These are phyloP conservation scores for Hypercompe scribonia DNA, from an alignment of 2,888 invertebrate genomes.

Conservation along the genomic window DNA sequence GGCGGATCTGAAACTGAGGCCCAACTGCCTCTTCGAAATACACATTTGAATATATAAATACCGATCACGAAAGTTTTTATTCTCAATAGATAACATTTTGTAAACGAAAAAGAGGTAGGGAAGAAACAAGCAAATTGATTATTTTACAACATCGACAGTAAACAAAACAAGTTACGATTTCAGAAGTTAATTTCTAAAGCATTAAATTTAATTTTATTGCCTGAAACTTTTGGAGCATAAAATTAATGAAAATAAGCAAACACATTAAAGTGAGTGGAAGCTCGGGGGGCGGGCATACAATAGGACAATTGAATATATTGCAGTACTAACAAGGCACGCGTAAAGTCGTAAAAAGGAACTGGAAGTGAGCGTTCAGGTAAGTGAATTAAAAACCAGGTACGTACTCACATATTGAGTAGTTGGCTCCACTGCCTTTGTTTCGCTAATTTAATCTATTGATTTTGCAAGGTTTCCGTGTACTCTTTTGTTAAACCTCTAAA, in stretches of 20 bases:
- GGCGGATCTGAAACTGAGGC: no score
- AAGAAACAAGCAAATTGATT: background rate
- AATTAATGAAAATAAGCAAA: constrained; percentile 58
- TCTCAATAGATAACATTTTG: background rate
- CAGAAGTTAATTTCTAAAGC: constrained; percentile 38
- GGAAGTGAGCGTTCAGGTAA: constrained; percentile 56
- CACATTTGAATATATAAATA: background rate
- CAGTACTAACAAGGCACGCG: constrained; percentile 56
- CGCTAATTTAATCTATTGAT: constrained; percentile 16
- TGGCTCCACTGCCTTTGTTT: constrained; percentile 29
- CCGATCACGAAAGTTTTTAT: background rate
- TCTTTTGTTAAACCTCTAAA: background rate
- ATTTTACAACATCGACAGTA: constrained; percentile 24
- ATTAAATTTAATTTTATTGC: constrained; percentile 51
- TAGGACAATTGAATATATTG: constrained; percentile 60
- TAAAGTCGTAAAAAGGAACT: constrained; percentile 59
- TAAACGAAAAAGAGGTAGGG: background rate
- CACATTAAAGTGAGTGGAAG: constrained; percentile 55
- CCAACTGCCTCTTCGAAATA: background rate
- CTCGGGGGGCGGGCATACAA: constrained; percentile 42
- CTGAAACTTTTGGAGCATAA: constrained; percentile 44
- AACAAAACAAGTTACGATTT: constrained; percentile 42
- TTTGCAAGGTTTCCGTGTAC: background rate
- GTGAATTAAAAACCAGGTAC: constrained; percentile 59
- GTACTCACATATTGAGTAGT: constrained; percentile 37